A percentile compares a stretch with the other conserved stretches of the same genome.
Conservation (phyloP, 2,888 invertebrate species). For the Neoascia interrupta region DNA sequence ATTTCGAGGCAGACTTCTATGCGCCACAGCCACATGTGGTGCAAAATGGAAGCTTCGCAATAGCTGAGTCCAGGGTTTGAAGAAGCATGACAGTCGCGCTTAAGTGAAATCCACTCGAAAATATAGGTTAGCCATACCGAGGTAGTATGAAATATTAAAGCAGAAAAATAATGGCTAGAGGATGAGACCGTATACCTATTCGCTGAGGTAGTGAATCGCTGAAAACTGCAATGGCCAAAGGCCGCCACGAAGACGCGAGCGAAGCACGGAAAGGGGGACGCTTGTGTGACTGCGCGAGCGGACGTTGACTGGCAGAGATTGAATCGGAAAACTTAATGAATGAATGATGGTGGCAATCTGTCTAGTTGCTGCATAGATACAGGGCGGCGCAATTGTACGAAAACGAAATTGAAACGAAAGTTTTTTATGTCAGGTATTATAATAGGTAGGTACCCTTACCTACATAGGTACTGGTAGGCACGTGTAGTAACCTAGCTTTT, state of each 20-base stretch:
- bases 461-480: not conserved
- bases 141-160: too few relatives aligned
- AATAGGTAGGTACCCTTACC: too few relatives aligned
- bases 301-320: conserved; percentile 55
- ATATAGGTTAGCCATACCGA: conserved; percentile 55
- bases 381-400: conserved; percentile 33
- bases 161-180: not conserved
- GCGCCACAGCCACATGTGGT: too few relatives aligned
- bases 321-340: conserved; percentile 47
- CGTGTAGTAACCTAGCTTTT: too few relatives aligned
- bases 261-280: not conserved
- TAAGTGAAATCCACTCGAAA: conserved; percentile 8
- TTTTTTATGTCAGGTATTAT: not conserved
- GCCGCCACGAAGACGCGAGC: too few relatives aligned
- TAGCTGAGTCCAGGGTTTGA: conserved; percentile 11
- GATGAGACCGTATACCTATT: too few relatives aligned
- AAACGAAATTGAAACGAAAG: conserved; percentile 49
- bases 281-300: conserved; percentile 28
- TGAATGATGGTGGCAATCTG: conserved; percentile 62
- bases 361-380: conserved; percentile 51
- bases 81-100: not conserved
- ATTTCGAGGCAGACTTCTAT: too few relatives aligned
- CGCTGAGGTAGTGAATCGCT: too few relatives aligned
- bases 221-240: too few relatives aligned
- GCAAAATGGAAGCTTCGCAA: not conserved